Evolutionary conservation across 53 echinoderm and acorn worm genomes (phyloP).

Genomic region (Antedon mediterranea): DNA sequence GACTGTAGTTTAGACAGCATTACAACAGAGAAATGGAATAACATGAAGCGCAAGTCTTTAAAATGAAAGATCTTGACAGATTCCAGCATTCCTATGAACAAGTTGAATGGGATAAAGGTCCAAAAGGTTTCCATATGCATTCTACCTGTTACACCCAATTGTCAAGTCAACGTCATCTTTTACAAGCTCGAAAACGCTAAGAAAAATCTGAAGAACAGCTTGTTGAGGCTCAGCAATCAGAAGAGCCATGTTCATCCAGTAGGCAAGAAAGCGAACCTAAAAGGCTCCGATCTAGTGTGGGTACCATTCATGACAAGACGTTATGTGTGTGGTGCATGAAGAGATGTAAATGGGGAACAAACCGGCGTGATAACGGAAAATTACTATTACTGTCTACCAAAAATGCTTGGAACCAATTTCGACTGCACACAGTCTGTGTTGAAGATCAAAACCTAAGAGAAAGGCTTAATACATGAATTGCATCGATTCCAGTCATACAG

Average conservation of each 20-base stretch:
- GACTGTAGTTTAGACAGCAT: conserved; percentile 8
- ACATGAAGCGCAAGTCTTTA: conserved; percentile 4
- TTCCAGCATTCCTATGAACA: not conserved
- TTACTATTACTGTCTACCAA: conserved; percentile 16
- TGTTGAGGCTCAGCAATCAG: conserved; percentile 5
- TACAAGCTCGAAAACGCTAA: conserved; percentile 13
- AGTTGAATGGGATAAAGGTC: conserved; percentile 11
- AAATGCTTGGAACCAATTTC: conserved; percentile 33
- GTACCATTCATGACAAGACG: conserved; percentile 28
- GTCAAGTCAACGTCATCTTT: not conserved
- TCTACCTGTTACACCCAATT: conserved; percentile 4
- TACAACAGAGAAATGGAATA: conserved; percentile 9
- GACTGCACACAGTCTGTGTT: conserved; percentile 17
- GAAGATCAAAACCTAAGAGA: conserved; percentile 18
- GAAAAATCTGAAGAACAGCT: not conserved
- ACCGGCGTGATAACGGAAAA: not conserved
- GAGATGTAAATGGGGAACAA: not conserved
- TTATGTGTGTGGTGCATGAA: conserved; percentile 27
- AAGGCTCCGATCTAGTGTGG: conserved; percentile 20
- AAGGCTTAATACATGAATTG: conserved; percentile 21
- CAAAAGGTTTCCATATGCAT: not conserved
- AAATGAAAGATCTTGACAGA: conserved; percentile 15
- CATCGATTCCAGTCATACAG: conserved; percentile 13
- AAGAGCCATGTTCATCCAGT: conserved; percentile 5
- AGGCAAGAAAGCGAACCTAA: not conserved